A percentile compares a stretch with the other conserved stretches of the same genome.
Evolutionary conservation across 2,113 vertebrate genomes (phyloP).

Genomic region (Barbus barbus): DNA sequence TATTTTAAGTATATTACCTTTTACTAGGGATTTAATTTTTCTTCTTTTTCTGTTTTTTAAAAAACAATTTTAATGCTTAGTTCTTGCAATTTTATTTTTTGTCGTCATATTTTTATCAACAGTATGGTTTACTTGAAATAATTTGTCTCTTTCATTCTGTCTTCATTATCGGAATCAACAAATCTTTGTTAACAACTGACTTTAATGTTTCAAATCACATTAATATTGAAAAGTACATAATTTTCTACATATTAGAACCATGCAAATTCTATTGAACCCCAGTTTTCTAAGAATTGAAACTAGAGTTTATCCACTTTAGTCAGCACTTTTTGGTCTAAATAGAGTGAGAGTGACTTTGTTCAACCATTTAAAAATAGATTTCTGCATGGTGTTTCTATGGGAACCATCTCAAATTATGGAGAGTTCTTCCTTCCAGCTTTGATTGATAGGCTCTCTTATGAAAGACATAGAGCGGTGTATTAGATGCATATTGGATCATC

Average conservation of each 20-base stretch:
- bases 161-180: not conserved
- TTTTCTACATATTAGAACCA: not conserved
- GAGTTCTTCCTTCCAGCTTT: not conserved
- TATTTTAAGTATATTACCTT: too few species aligned
- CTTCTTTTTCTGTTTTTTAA: too few species aligned
- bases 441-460: not conserved
- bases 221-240: not conserved
- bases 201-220: not conserved
- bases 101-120: not conserved
- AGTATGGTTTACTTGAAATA: not conserved
- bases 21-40: too few species aligned
- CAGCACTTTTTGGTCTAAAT: not conserved
- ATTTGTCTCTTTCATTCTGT: not conserved
- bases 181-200: not conserved
- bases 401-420: not conserved
- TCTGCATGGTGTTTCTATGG: conserved; percentile 20
- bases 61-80: not conserved
- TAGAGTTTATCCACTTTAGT: not conserved
- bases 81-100: not conserved
- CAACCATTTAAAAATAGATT: not conserved
- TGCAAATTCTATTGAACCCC: not conserved
- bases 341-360: not conserved
- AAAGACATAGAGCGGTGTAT: not conserved
- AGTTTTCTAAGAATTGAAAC: not conserved
- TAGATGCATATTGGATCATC: not conserved